Evolutionary conservation across 2,888 invertebrate species (phyloP).

Genomic region (Tethea ocularis): DNA sequence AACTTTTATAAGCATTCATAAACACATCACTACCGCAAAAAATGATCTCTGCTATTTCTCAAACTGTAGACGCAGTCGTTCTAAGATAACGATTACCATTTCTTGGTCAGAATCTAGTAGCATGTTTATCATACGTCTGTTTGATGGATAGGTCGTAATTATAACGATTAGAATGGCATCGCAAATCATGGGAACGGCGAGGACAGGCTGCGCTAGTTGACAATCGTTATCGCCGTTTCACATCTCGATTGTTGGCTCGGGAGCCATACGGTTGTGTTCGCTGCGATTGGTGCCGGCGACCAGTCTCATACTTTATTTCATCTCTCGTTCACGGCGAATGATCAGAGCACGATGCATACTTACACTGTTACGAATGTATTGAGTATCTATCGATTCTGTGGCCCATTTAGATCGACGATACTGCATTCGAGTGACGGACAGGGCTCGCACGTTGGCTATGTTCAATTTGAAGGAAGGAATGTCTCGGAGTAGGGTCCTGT

Average conservation of each 20-base stretch:
- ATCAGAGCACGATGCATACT: slow-evolving; percentile 66
- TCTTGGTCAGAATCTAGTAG: slow-evolving; percentile 55
- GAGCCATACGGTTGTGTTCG: slow-evolving; percentile 52
- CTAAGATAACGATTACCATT: slow-evolving; percentile 62
- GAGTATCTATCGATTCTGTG: slow-evolving; percentile 72
- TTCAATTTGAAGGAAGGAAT: slow-evolving; percentile 64
- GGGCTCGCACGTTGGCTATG: slow-evolving; percentile 57
- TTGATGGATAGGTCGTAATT: slow-evolving; percentile 80
- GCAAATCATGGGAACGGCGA: slow-evolving; percentile 80
- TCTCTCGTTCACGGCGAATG: slow-evolving; percentile 65
- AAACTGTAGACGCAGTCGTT: slow-evolving; percentile 56
- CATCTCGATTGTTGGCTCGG: slow-evolving; percentile 78
- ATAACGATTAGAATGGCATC: slow-evolving; percentile 79
- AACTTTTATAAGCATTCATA: slow-evolving; percentile 72
- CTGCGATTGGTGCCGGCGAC: slow-evolving; percentile 39
- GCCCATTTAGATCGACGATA: slow-evolving; percentile 78
- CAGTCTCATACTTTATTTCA: slow-evolving; percentile 74
- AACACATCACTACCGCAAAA: slow-evolving; percentile 73
- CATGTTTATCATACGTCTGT: slow-evolving; percentile 73
- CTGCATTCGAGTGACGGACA: slow-evolving; percentile 69
- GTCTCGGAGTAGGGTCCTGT: slow-evolving; percentile 38
- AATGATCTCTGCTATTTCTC: slow-evolving; percentile 79
- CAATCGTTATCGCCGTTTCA: slow-evolving; percentile 70
- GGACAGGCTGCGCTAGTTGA: slow-evolving; percentile 76
- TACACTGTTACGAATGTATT: slow-evolving; percentile 61